Evolutionary conservation across 2,888 invertebrate species (phyloP).

Genomic region (Agonopterix alstromeriana): DNA sequence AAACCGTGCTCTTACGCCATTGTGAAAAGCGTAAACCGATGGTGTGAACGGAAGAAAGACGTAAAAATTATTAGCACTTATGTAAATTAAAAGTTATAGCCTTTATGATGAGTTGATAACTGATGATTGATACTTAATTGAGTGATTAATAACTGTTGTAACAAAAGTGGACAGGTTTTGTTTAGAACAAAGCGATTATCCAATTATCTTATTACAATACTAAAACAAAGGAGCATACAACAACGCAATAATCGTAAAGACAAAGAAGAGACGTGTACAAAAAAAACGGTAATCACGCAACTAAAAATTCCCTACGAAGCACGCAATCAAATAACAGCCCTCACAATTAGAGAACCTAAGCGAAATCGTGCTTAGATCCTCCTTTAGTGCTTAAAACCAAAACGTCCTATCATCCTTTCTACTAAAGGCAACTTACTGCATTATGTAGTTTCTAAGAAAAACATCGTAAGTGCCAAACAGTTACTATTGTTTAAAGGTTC

Average conservation of each 20-base stretch:
- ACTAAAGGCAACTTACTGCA: not conserved
- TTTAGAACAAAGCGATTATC: no score
- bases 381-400: constrained; percentile 20
- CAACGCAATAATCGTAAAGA: constrained; percentile 9
- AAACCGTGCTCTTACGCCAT: no score
- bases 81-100: no score
- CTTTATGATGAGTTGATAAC: no score
- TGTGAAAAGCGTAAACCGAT: no score
- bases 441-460: constrained; percentile 7
- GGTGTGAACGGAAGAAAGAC: no score
- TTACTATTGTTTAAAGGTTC: constrained; percentile 40
- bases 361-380: constrained; percentile 39
- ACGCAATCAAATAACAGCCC: constrained; percentile 39
- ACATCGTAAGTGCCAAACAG: constrained; percentile 18
- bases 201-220: no score
- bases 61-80: no score
- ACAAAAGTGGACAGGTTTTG: no score
- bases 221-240: constrained; percentile 10
- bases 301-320: constrained; percentile 20
- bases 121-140: no score
- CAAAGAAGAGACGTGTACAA: constrained; percentile 24
- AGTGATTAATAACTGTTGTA: no score
- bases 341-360: constrained; percentile 38
- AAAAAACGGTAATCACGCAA: constrained; percentile 30
- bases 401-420: constrained; percentile 14